Evolutionary conservation across 2,113 vertebrate species (phyloP), one percentile per base, ranked within the genome.

Genomic region (Apeltes quadracus): DNA sequence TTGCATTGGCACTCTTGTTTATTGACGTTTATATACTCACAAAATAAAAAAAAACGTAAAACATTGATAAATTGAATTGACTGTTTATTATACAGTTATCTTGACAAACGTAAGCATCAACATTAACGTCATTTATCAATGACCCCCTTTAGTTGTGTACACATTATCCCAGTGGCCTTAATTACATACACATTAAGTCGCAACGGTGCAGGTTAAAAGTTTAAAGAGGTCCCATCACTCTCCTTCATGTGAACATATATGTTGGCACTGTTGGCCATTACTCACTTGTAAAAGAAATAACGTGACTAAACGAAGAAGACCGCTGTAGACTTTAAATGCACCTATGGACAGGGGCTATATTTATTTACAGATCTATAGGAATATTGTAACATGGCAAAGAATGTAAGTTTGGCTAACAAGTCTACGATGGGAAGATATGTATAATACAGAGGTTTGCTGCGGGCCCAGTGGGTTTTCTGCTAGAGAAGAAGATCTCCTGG

Each of bases 41-140:
- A 25, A 9, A 7, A 20, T 13, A 11, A 44, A 32, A 18, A 20
- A 14, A n/a, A 29, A 16, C 11, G 75, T 61, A 70, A 54, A n/a
- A 84, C 38, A 58, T 55, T 5, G 59, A 38, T 74, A 68, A 83
- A 39, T 46, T 81, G n/a, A 76, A 75, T 22, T 76, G 68, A 84
- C 63, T 73, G 76, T 88, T 91, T 91, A 89, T 87, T 91, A 87
- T 87, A 90, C 87, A 91, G 78, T 87, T 89, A 87, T 88, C 68
- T 89, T 54, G 56, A 91, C 90, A 91, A 91, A 89, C 87, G 90
- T 88, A 89, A 83, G 90, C 88, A 90, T 89, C 44, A 87, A 91
- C 90, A 91, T 57, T 87, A 85, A 89, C 55, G 69, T 84, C 51
- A 84, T 85, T 87, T 76, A 84, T 62, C 77, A 84, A 87, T 78